These are phyloP conservation scores for Mus spretus DNA, from an alignment of 2,797 vertebrate species.

Conservation along the genomic window DNA sequence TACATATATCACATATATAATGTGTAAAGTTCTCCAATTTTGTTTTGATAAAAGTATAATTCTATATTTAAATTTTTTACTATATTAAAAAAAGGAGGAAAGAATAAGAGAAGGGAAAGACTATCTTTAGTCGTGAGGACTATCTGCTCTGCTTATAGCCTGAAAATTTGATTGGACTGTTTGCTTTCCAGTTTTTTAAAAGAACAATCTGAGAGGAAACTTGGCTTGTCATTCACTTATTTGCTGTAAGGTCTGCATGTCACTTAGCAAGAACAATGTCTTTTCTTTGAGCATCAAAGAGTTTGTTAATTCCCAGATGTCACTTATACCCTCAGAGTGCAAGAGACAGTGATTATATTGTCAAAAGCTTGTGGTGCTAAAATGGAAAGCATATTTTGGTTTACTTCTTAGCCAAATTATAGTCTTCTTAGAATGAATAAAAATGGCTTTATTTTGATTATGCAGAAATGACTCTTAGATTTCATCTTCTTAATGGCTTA, in stretches of 20 bases:
- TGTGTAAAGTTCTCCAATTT: neutral
- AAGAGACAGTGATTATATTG: slow-evolving; percentile 61
- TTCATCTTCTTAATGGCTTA: slow-evolving; percentile 40
- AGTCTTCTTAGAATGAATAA: slow-evolving; percentile 37
- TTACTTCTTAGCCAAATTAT: slow-evolving; percentile 67
- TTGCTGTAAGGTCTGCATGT: slow-evolving; percentile 61
- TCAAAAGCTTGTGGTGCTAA: slow-evolving; percentile 52
- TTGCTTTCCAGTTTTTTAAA: slow-evolving; percentile 29
- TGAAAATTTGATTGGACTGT: neutral
- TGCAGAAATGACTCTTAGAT: slow-evolving; percentile 33
- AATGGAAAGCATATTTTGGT: slow-evolving; percentile 74
- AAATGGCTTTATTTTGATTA: slow-evolving; percentile 69
- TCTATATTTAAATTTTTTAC: neutral
- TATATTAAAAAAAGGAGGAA: neutral
- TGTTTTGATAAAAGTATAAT: neutral
- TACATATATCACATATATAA: neutral
- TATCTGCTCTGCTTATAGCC: neutral
- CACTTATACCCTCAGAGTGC: slow-evolving; percentile 14
- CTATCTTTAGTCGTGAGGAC: slow-evolving; percentile 12
- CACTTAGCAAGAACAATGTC: slow-evolving; percentile 47
- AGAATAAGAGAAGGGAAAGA: neutral
- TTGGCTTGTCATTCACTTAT: slow-evolving; percentile 53
- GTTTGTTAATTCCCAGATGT: slow-evolving; percentile 71
- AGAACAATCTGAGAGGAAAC: slow-evolving; percentile 53
- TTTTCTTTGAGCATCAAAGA: slow-evolving; percentile 70